Percentiles rank a stretch among this genome's conserved stretches.
Conservation (phyloP, 2,888 invertebrate species). For the Eurytoma adleriae region DNA sequence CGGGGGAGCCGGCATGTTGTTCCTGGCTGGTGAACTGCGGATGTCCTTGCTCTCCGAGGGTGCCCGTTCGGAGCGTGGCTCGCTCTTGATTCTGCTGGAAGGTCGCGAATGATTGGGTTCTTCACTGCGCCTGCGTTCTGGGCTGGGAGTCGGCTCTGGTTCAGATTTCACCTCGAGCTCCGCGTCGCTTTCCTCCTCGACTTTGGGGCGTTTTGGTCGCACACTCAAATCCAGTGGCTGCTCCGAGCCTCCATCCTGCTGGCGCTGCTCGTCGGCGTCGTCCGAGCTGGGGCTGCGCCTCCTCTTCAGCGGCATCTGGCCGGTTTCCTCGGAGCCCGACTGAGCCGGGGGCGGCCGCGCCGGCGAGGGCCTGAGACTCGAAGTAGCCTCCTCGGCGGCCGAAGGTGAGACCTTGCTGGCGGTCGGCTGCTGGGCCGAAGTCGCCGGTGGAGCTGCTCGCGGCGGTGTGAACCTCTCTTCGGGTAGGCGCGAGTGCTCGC, state of each 20-base stretch:
- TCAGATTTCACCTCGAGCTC: not conserved
- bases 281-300: not conserved
- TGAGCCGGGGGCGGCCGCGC: conserved; percentile 77
- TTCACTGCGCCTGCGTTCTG: not conserved
- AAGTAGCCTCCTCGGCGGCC: conserved; percentile 82
- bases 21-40: conserved; percentile 7
- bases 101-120: not conserved
- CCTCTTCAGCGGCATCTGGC: conserved; percentile 1
- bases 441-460: not conserved
- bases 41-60: conserved; percentile 24
- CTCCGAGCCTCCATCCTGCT: conserved; percentile 57
- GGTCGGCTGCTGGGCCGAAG: conserved; percentile 58
- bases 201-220: conserved; percentile 67
- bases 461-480: conserved; percentile 31
- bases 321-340: conserved; percentile 20
- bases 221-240: conserved; percentile 72
- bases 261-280: conserved; percentile 11
- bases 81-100: conserved; percentile 24
- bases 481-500: conserved; percentile 68
- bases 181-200: conserved; percentile 9
- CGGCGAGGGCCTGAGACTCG: conserved; percentile 82
- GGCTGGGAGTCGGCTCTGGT: conserved; percentile 4
- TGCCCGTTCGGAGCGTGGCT: conserved; percentile 8
- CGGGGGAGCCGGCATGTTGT: not conserved
- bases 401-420: conserved; percentile 82